phyloP scores from a whole-genome alignment of 2,113 vertebrate species.

The Python bivittatus region DNA sequence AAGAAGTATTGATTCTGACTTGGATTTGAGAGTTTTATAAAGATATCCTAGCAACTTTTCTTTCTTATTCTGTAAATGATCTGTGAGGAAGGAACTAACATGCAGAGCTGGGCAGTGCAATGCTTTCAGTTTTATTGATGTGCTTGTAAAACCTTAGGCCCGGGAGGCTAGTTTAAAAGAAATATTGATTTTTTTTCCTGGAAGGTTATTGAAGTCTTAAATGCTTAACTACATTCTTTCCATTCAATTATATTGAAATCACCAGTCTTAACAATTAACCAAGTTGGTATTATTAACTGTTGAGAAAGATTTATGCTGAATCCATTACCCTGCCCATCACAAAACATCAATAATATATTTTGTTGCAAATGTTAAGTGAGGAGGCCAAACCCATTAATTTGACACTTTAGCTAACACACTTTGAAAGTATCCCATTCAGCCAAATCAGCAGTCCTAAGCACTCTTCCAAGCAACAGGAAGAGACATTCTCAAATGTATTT shows the following conservation, averaged over 20 bases:
- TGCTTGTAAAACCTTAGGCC: constrained; percentile 46
- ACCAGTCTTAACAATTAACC: constrained; percentile 64
- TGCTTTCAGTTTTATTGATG: constrained; percentile 6
- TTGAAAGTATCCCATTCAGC: constrained; percentile 30
- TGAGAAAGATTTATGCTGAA: constrained; percentile 55
- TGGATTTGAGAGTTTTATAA: constrained; percentile 44
- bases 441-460: background rate
- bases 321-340: constrained; percentile 49
- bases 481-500: background rate
- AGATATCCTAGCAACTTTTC: constrained; percentile 17
- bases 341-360: constrained; percentile 17
- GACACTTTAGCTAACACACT: constrained; percentile 40
- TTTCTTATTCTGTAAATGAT: constrained; percentile 18
- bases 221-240: constrained; percentile 64
- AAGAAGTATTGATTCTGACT: constrained; percentile 44
- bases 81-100: background rate
- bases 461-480: background rate
- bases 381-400: constrained; percentile 40
- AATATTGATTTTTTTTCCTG: constrained; percentile 70
- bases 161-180: constrained; percentile 43
- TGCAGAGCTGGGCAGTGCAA: background rate
- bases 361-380: constrained; percentile 35
- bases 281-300: constrained; percentile 58
- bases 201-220: constrained; percentile 65
- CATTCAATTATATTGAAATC: constrained; percentile 69